phyloP scores from a whole-genome alignment of 2,797 vertebrate genomes.

The Macroramphosus scolopax region DNA sequence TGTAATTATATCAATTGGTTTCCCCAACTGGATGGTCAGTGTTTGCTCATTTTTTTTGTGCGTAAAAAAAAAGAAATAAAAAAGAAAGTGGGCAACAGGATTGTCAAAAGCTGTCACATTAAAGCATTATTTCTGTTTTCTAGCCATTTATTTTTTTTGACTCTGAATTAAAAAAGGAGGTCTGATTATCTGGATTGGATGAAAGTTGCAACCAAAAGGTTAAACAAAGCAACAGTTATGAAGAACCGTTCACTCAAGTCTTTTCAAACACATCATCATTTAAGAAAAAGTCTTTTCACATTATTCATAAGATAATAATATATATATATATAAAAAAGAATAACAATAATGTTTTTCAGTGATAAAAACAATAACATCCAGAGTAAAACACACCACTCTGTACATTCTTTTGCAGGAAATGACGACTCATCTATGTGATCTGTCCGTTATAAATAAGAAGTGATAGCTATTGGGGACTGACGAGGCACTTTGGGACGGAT shows the following conservation, averaged over 20 bases:
- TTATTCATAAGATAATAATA: slow-evolving; percentile 4
- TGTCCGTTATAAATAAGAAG: slow-evolving; percentile 43
- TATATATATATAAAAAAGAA: slow-evolving; percentile 5
- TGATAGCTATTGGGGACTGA: slow-evolving; percentile 57
- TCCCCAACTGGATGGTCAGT: slow-evolving; percentile 12
- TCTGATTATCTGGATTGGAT: not conserved
- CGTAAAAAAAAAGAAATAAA: slow-evolving; percentile 24
- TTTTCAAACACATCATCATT: not conserved
- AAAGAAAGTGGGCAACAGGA: slow-evolving; percentile 47
- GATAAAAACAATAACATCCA: slow-evolving; percentile 1
- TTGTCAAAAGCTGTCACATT: slow-evolving; percentile 72
- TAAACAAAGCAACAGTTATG: slow-evolving; percentile 1
- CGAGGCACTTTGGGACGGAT: slow-evolving; percentile 77
- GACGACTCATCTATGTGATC: slow-evolving; percentile 7
- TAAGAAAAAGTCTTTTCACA: slow-evolving; percentile 5
- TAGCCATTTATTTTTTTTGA: slow-evolving; percentile 17
- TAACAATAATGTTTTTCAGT: slow-evolving; percentile 3
- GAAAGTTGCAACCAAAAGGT: slow-evolving; percentile 1
- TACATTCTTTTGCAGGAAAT: slow-evolving; percentile 51
- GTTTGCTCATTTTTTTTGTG: slow-evolving; percentile 24
- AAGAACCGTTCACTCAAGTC: not conserved
- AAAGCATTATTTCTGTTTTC: slow-evolving; percentile 46
- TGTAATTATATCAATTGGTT: slow-evolving; percentile 10
- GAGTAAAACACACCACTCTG: slow-evolving; percentile 29
- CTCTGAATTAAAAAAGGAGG: slow-evolving; percentile 11